These are phyloP conservation scores for Danio albolineatus DNA, from an alignment of 2,797 vertebrate genomes.

Conservation along the genomic window DNA sequence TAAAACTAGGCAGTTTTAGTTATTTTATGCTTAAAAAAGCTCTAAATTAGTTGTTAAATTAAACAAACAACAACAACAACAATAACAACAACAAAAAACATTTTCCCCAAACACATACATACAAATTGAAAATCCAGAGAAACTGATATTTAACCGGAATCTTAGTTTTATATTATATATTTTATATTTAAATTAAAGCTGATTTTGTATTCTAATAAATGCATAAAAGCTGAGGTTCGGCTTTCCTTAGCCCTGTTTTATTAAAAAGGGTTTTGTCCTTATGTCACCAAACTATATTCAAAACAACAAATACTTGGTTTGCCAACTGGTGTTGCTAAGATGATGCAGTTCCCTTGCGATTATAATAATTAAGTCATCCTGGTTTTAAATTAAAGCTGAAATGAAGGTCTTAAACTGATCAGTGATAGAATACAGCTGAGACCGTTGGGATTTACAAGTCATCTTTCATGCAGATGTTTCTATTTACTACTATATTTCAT, in stretches of 20 bases:
- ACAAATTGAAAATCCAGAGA: no score
- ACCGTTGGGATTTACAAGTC: conserved; percentile 29
- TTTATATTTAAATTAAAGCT: no score
- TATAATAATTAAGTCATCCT: conserved; percentile 42
- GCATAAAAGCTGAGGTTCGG: not conserved
- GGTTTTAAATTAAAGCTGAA: conserved; percentile 39
- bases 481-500: conserved; percentile 32
- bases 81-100: no score
- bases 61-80: no score
- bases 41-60: no score
- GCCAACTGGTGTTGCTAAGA: conserved; percentile 26
- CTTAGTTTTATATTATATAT: no score
- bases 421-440: conserved; percentile 32
- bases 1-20: no score
- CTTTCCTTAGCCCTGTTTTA: conserved; percentile 10
- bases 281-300: conserved; percentile 32
- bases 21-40: no score
- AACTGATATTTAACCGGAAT: no score
- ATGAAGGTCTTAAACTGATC: conserved; percentile 26
- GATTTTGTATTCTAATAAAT: not conserved
- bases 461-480: conserved; percentile 23
- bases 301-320: conserved; percentile 15
- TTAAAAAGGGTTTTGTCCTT: conserved; percentile 26
- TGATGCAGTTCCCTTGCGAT: conserved; percentile 14
- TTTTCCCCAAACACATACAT: no score